Evolutionary conservation across 1,140 invertebrate species (phyloP).

Genomic region (Globodera rostochiensis): DNA sequence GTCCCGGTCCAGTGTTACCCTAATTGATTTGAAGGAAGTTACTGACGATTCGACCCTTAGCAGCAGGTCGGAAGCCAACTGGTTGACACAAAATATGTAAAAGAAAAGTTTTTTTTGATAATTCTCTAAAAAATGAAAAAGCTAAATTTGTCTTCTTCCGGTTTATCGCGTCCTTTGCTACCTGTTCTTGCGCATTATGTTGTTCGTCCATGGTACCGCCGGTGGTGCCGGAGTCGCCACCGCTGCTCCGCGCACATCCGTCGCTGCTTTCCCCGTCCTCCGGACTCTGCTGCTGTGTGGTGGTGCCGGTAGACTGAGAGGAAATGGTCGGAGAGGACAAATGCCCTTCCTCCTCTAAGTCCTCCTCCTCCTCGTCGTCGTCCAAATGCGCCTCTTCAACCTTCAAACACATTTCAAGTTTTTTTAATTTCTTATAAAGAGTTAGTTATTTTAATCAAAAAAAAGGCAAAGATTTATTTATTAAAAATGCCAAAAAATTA

Average conservation of each 20-base stretch:
- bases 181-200: neutral
- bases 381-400: constrained; percentile 12
- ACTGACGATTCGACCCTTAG: too few relatives aligned
- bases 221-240: constrained; percentile 5
- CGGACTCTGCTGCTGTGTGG: constrained; percentile 27
- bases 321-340: constrained; percentile 30
- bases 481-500: neutral
- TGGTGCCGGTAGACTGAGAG: constrained; percentile 25
- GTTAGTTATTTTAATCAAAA: too few relatives aligned
- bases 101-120: too few relatives aligned
- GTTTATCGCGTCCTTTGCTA: neutral
- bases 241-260: neutral
- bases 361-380: constrained; percentile 15
- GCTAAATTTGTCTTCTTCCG: too few relatives aligned
- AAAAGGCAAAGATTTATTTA: too few relatives aligned
- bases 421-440: too few relatives aligned
- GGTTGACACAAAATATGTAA: too few relatives aligned
- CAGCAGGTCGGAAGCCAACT: too few relatives aligned
- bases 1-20: too few relatives aligned
- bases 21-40: too few relatives aligned
- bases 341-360: neutral
- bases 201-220: neutral
- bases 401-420: neutral
- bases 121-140: too few relatives aligned
- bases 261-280: constrained; percentile 14